Evolutionary conservation across 2,888 invertebrate species (phyloP), one percentile per base, ranked within the genome.

Genomic region (Harpalus rufipes): DNA sequence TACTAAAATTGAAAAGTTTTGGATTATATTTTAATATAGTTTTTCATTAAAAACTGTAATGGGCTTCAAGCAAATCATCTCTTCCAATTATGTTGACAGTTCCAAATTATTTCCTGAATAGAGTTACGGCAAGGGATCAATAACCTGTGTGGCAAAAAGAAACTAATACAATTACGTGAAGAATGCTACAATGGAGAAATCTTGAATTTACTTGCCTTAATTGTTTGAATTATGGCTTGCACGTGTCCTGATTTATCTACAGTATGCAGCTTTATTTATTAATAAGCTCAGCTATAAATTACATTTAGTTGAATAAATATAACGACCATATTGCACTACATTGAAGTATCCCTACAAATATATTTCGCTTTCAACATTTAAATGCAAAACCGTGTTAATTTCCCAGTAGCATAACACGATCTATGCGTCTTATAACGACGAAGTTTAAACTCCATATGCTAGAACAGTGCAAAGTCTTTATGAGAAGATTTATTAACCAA

Each of bases 401-500:
- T 16, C 18, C 59, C 14, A 1, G 25, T 4, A 61, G 21, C 59
- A 14, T 1, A 0, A 10, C 18, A 8, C 59, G 21, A 8, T 61
- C 59, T 61, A 14, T 16, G 44, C 10, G 59, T 61, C 59, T 14
- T 21, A 63, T 21, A 25, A 21, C 25, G 12, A 25, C 63, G 12
- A 63, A 68, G 68, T 68, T 68, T 25, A 68, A 68, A 68, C 68
- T 68, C 32, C 39, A 32, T 68, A 68, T 68, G 68, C 32, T 39
- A 14, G 68, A 12, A 14, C 10, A 63, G 18, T 63, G 63, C 12
- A 21, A 63, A 63, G 21, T 63, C 63, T 63, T 21, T 21, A 68
- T 1, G 39, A 12, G 68, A 68, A 68, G 68, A 68, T 68, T 68
- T 68, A 68, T 68, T 68, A 68, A 68, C 39, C 68, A 68, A 68